These are phyloP conservation scores for Hymenopus coronatus DNA, from an alignment of 2,888 invertebrate species.

Conservation along the genomic window DNA sequence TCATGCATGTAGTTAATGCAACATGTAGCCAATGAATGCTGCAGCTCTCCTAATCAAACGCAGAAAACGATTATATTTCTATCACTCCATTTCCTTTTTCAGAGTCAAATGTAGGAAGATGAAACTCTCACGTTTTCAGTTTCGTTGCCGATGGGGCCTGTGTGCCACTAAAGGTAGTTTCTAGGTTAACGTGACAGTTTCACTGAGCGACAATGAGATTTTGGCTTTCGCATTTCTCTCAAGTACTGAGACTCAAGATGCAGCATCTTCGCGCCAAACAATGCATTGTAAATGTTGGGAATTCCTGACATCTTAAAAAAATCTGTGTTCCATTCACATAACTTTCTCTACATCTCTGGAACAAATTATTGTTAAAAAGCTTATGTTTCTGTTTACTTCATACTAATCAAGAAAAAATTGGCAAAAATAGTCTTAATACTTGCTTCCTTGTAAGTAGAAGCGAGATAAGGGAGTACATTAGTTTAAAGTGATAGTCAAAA, in stretches of 20 bases:
- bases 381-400: no score
- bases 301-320: background rate
- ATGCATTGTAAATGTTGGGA: background rate
- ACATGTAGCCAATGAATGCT: no score
- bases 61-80: background rate
- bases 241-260: background rate
- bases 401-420: no score
- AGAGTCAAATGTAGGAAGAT: background rate
- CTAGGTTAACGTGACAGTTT: background rate
- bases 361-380: no score
- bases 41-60: no score
- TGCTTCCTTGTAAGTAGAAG: no score
- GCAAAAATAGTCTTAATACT: no score
- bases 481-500: no score
- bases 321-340: no score
- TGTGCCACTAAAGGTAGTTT: background rate
- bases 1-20: no score
- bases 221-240: background rate
- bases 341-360: no score
- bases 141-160: background rate
- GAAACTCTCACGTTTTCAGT: background rate
- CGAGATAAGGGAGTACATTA: no score
- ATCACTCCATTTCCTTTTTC: background rate
- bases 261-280: background rate
- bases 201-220: background rate